Evolutionary conservation across 2,113 vertebrate genomes (phyloP).

Genomic region (Istiophorus platypterus): DNA sequence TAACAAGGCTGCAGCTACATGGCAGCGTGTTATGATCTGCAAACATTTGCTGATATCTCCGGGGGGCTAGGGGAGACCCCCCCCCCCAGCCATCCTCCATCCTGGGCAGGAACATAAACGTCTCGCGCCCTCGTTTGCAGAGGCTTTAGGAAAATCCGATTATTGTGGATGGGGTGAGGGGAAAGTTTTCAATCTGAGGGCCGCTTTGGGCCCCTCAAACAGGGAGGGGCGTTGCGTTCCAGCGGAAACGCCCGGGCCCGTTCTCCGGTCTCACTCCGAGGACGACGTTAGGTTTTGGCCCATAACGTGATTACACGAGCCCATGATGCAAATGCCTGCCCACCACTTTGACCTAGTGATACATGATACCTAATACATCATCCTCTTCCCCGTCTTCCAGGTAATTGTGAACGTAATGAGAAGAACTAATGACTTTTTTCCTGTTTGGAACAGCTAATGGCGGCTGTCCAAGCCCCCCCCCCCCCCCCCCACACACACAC

Average conservation of each 20-base stretch:
- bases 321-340: constrained; percentile 28
- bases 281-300: constrained; percentile 19
- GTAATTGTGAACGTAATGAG: constrained; percentile 78
- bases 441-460: constrained; percentile 62
- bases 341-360: constrained; percentile 52
- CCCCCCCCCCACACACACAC: too few relatives aligned
- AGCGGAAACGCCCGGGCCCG: too few relatives aligned
- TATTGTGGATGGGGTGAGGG: background rate
- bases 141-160: too few relatives aligned
- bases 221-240: constrained; percentile 1
- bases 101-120: background rate
- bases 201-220: constrained; percentile 35
- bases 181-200: constrained; percentile 46
- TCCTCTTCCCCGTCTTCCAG: constrained; percentile 49
- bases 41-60: constrained; percentile 52
- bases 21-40: constrained; percentile 45
- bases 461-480: constrained; percentile 41
- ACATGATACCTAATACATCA: constrained; percentile 65
- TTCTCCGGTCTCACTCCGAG: constrained; percentile 23
- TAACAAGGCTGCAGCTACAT: constrained; percentile 46
- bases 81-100: background rate
- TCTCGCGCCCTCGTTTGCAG: too few relatives aligned
- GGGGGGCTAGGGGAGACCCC: too few relatives aligned
- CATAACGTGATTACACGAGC: constrained; percentile 48
- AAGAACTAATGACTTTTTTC: constrained; percentile 74